Evolutionary conservation across 2,113 vertebrate genomes (phyloP).

Genomic region (Diadophis punctatus): DNA sequence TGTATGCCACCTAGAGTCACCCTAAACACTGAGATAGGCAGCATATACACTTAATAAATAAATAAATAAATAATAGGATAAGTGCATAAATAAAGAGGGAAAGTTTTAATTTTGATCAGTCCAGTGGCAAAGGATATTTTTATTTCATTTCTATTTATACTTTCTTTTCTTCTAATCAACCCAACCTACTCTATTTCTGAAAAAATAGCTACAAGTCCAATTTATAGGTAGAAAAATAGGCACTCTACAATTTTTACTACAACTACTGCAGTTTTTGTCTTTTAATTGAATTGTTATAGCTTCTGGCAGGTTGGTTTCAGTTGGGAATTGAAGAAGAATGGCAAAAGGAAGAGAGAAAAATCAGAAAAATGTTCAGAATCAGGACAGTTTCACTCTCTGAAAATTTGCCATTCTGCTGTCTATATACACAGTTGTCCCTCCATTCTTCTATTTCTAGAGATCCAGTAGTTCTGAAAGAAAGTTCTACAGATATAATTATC

Average conservation of each 20-base stretch:
- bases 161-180: not conserved
- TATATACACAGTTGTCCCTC: not conserved
- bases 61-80: not conserved
- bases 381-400: not conserved
- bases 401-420: not conserved
- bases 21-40: too few species aligned
- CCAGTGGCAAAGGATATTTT: not conserved
- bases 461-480: not conserved
- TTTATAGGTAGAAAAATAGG: not conserved
- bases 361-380: not conserved
- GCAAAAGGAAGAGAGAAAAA: not conserved
- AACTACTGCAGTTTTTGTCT: not conserved
- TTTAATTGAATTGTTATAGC: not conserved
- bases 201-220: not conserved
- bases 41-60: not conserved
- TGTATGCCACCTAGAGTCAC: too few species aligned
- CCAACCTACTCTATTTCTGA: not conserved
- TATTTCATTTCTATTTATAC: not conserved
- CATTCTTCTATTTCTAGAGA: not conserved
- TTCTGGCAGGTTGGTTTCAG: not conserved
- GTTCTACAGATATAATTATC: not conserved
- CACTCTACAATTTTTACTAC: not conserved
- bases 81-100: not conserved
- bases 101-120: not conserved
- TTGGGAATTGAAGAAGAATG: not conserved